Conservation (phyloP, 2,797 vertebrate species). For the Emys orbicularis region DNA sequence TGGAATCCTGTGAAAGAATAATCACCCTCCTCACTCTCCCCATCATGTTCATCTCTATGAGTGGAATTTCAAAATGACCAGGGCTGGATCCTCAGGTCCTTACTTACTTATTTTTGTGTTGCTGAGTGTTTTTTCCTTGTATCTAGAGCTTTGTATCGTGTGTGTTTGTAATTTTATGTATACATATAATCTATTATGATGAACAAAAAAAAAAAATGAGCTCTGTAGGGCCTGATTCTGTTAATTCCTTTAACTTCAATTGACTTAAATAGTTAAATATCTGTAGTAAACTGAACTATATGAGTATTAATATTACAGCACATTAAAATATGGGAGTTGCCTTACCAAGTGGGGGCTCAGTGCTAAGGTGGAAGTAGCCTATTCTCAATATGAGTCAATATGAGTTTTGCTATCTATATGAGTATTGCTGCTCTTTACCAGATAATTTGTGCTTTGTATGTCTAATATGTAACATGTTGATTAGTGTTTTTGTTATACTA, state of each 20-base stretch:
- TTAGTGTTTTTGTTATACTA: constrained; percentile 57
- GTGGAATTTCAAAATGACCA: not conserved
- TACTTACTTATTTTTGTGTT: not conserved
- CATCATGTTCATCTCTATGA: not conserved
- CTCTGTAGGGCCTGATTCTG: not conserved
- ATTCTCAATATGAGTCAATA: no score
- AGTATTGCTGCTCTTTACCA: constrained; percentile 28
- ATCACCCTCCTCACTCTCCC: not conserved
- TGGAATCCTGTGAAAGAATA: not conserved
- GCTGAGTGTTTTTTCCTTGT: not conserved
- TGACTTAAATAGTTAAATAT: constrained; percentile 30
- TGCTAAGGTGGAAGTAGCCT: no score
- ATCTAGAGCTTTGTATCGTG: not conserved
- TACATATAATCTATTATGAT: not conserved
- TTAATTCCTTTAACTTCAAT: constrained; percentile 19
- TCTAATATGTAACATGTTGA: constrained; percentile 40
- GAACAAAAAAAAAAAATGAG: not conserved
- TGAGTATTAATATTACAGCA: not conserved
- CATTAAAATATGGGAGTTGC: no score
- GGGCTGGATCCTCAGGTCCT: not conserved
- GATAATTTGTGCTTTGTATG: constrained; percentile 5
- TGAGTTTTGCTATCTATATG: not conserved
- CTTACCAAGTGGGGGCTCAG: no score
- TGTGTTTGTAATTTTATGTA: not conserved
- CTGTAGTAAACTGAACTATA: constrained; percentile 1